These are phyloP conservation scores for Pangasianodon gigas DNA, from an alignment of 2,113 vertebrate genomes.

Conservation along the genomic window DNA sequence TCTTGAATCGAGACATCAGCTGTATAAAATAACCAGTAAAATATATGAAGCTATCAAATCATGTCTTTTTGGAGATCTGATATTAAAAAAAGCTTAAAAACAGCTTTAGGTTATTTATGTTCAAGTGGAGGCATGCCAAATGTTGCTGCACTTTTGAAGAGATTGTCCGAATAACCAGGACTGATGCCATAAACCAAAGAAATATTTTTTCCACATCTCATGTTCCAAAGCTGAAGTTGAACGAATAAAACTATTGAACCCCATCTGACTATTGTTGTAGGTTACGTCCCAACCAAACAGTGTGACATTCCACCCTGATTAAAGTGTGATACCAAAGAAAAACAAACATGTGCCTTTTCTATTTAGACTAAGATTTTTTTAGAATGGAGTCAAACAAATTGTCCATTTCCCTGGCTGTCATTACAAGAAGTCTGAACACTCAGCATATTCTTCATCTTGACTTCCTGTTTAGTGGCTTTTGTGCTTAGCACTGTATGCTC, in stretches of 20 bases:
- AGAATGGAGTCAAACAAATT: constrained; percentile 34
- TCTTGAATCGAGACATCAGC: constrained; percentile 44
- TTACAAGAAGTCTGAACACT: background rate
- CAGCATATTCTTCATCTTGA: background rate
- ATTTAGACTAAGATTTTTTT: background rate
- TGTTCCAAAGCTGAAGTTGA: background rate
- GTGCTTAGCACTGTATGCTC: constrained; percentile 1
- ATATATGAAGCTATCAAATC: constrained; percentile 30
- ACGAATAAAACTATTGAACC: background rate
- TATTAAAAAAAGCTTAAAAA: background rate
- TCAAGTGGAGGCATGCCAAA: background rate
- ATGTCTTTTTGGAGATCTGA: constrained; percentile 8
- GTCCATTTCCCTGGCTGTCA: constrained; percentile 18
- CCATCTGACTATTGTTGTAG: constrained; percentile 21
- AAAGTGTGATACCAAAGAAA: constrained; percentile 13
- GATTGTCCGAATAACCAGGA: constrained; percentile 24
- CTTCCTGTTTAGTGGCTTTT: background rate
- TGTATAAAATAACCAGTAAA: constrained; percentile 6
- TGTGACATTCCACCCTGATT: constrained; percentile 20
- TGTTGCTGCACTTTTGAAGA: background rate
- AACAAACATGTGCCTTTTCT: constrained; percentile 27
- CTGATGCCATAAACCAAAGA: background rate
- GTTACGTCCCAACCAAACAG: constrained; percentile 4
- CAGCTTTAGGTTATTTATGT: constrained; percentile 11
- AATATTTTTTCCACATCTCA: background rate